Base-by-base conservation (phyloP, 2,888 invertebrate genomes). In the Eledona agricola region DNA sequence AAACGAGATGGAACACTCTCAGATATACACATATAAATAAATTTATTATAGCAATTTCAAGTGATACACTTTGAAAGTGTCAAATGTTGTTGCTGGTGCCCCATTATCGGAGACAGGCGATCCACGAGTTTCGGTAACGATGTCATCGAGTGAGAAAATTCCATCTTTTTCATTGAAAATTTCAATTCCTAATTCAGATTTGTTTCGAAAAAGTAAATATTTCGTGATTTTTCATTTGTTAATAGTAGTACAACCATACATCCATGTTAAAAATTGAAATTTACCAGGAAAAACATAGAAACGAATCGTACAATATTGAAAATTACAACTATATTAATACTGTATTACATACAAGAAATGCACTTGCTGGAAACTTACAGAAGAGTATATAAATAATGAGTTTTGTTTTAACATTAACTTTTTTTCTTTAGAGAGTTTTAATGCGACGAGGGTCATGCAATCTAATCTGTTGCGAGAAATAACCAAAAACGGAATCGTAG, bases 291-390 rank as follows among this genome's bases (percentile, higher is more conserved):
- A 43, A 26, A 42, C 32, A 23, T 29, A 19, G 31, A 51, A 57
- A 22, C 40, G 46, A 51, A 43, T 28, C 7, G 29, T 32, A 43
- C 12, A 10, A 32, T 46, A 47, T 34, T 43, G 15, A 51, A 51
- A 45, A 55, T 59, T 75, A 78, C 73, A 75, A 78, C 83, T 85
- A 85, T 85, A 78, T 85, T 88, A 88, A 88, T 88, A 88, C 88
- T 88, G 88, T 88, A 88, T 88, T 87, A 88, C 87, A 88, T 88
- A 88, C 87, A 88, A 87, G 89, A 89, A 89, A 89, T 89, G 89
- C 89, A 89, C 89, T 87, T 87, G 83, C 83, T 84, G 83, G 88
- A 88, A 88, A 88, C 88, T 87, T 88, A 87, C 88, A 89, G 88
- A 89, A 89, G 88, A 88, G 87, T 73, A 71, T 70, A 62, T 50